phyloP scores from a whole-genome alignment of 2,113 vertebrate genomes.

The Nanorana parkeri region DNA sequence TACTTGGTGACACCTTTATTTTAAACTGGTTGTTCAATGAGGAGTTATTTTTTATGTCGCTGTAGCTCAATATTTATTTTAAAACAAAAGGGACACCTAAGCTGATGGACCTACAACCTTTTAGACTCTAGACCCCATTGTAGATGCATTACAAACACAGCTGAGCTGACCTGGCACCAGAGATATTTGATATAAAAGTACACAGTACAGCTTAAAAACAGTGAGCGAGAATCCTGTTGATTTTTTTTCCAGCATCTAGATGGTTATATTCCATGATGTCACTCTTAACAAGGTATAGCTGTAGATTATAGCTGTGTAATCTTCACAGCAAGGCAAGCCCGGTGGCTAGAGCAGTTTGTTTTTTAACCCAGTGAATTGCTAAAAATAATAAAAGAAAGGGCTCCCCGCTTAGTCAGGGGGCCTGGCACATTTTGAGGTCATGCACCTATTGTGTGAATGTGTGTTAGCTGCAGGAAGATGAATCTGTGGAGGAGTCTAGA shows the following conservation, averaged over 20 bases:
- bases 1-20: no score
- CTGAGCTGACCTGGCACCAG: neutral
- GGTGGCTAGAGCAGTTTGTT: conserved; percentile 73
- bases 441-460: conserved; percentile 70
- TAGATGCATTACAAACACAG: neutral
- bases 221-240: neutral
- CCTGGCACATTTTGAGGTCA: conserved; percentile 72
- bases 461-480: conserved; percentile 75
- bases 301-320: conserved; percentile 63
- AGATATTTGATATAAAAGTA: neutral
- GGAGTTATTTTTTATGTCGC: no score
- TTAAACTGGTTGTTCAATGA: no score
- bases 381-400: conserved; percentile 78
- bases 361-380: conserved; percentile 78
- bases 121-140: neutral
- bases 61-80: no score
- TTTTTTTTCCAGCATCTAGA: conserved; percentile 59
- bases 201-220: no score
- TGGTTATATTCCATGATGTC: conserved; percentile 81
- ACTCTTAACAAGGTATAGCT: conserved; percentile 75
- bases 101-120: no score
- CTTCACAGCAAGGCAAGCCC: conserved; percentile 77
- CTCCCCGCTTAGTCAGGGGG: conserved; percentile 68
- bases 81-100: no score
- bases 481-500: conserved; percentile 77